Evolutionary conservation across 2,797 vertebrate genomes (phyloP), one percentile per base, ranked within the genome.

Genomic region (Mormyrops boulengeri): DNA sequence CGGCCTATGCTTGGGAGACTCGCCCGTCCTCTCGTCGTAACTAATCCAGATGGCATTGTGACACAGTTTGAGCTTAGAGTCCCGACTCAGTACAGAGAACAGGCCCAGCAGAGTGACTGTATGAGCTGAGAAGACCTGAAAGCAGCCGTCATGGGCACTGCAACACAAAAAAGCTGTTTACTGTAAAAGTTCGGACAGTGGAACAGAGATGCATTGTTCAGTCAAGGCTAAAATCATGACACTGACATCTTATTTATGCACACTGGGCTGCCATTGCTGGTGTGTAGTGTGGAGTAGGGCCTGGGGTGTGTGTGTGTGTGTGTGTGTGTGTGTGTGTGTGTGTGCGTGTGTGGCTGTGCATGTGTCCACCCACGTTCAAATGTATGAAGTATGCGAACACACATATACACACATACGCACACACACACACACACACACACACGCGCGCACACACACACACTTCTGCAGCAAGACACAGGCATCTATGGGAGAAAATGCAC

Each of bases 51-150:
- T 0, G 14, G 38, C 19, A 11, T 44, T n/a, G 17, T 73, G 41
- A n/a, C 73, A 80, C 14, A 41, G 17, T 41, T 17, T 38, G 4
- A 44, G 73, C 66, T 73, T 73, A 34, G 44, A 53, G 47, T 17
- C 87, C 60, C 80, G 88, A 87, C 90, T 88, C 89, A 90, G 90
- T 66, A 87, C 11, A 80, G 17, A 41, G 38, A 80, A 88, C 89
- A 80, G 73, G 89, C 38, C 89, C 30, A 77, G 88, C 41, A 38
- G 88, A 89, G 57, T 47, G 44, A 53, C 38, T 86, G 50, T 30
- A 12, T 17, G 26, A 53, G 49, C 47, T 2, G 19, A 1, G 52
- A 8, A 85, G 11, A 77, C n/a, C 17, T 11, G 30, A 52, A 60
- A n/a, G 17, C 19, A 11, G 41, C 22, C 11, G 47, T 26, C 50